Conservation (phyloP, 1,140 invertebrate genomes). For the Phymastichus coffea region DNA sequence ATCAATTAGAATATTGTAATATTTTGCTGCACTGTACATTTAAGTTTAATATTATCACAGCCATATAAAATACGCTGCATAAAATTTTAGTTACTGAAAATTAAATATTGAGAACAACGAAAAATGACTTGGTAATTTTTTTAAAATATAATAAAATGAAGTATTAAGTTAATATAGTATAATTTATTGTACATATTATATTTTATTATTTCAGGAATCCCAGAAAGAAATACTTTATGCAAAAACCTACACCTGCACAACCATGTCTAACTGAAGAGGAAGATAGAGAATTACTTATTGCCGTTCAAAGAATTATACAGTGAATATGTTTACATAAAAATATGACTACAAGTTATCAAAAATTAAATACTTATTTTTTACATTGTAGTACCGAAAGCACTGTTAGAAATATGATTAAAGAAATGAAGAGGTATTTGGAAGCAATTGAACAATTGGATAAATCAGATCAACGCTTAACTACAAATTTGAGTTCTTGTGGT, state of each 20-base stretch:
- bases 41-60: too few species aligned
- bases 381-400: slow-evolving; percentile 45
- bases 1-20: too few species aligned
- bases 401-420: slow-evolving; percentile 49
- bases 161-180: too few species aligned
- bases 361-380: slow-evolving; percentile 20
- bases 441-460: slow-evolving; percentile 41
- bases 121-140: slow-evolving; percentile 21
- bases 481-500: slow-evolving; percentile 45
- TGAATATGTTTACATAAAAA: slow-evolving; percentile 29
- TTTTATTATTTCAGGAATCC: slow-evolving; percentile 38
- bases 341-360: slow-evolving; percentile 4
- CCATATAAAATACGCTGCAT: too few species aligned
- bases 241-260: slow-evolving; percentile 44
- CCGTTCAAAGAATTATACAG: slow-evolving; percentile 50
- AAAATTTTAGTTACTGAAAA: too few species aligned
- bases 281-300: slow-evolving; percentile 46
- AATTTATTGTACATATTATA: too few species aligned
- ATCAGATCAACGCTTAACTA: slow-evolving; percentile 47
- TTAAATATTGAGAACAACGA: background rate
- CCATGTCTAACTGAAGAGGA: slow-evolving; percentile 43
- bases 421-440: slow-evolving; percentile 50
- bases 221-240: slow-evolving; percentile 42
- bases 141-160: background rate
- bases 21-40: too few species aligned